Evolutionary conservation across 2,797 vertebrate species (phyloP).

Genomic region (Fringilla coelebs): DNA sequence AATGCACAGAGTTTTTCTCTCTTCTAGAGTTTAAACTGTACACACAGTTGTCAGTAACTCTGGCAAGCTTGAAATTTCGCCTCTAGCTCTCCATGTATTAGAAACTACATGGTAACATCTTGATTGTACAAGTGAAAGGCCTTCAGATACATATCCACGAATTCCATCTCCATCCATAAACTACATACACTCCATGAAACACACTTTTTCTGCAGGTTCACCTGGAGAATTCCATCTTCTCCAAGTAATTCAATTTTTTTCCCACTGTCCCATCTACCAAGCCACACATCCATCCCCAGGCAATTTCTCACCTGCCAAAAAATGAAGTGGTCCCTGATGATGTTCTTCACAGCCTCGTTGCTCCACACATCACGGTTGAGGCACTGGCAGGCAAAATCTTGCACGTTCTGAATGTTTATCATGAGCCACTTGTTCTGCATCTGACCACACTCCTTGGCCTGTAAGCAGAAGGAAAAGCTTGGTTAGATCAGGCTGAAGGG

Average conservation of each 20-base stretch:
- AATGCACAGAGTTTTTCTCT: background rate
- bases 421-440: constrained; percentile 99
- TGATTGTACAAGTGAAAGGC: background rate
- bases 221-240: background rate
- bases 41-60: background rate
- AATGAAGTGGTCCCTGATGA: constrained; percentile 97
- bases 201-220: background rate
- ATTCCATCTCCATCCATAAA: background rate
- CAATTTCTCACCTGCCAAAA: constrained; percentile 91
- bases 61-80: background rate
- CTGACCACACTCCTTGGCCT: constrained; percentile 98
- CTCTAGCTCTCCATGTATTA: background rate
- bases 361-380: constrained; percentile 98
- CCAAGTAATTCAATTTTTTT: fast-evolving
- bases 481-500: background rate
- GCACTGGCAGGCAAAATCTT: constrained; percentile 98
- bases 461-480: constrained; percentile 40
- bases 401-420: constrained; percentile 99
- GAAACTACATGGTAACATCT: fast-evolving
- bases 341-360: constrained; percentile 95
- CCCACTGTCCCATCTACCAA: background rate
- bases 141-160: background rate
- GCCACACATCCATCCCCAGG: background rate
- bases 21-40: background rate
- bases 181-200: background rate